Base-by-base conservation (phyloP, 2,888 invertebrate genomes). In the Cataglyphis altisquamis region DNA sequence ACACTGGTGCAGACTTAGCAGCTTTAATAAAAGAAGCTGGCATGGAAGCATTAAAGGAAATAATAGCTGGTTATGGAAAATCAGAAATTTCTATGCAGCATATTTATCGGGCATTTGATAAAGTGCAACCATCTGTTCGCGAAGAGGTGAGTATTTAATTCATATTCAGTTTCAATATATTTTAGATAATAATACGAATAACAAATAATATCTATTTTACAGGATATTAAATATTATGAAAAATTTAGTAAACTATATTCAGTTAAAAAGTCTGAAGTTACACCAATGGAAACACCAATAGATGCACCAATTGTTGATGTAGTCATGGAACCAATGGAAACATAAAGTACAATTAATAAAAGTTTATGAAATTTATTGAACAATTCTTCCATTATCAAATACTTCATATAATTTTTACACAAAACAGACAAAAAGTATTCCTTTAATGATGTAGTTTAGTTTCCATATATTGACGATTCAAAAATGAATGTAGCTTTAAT, bases 1-100 rank as follows among this genome's bases (percentile, higher is more conserved):
- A 97, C 93, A 98, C 98, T 0, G 99, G 99, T 25, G 99, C 99
- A 0, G 99, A 99, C 95, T 95, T 99, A 81, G 97, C 98, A 0
- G 98, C 98, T 0, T 95, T 99, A 73, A 97, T 99, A 0, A 96
- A 98, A 89, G 98, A 99, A 93, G 98, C 99, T 0, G 97, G 98
- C 0, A 96, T 98, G 57, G 96, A 97, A 88, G 97, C 98, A 0
- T 95, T 99, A 64, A 97, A 97, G 82, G 98, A 97, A 89, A 96
- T 97, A 83, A 97, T 98, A 90, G 94, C 96, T 3, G 95, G 95
- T 87, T 95, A 95, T 2, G 95, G 88, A 57, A 91, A 94, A 48
- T 88, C 93, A 0, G 95, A 96, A 74, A 95, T 96, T 0, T 95
- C 96, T n/a, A 95, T 97, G 84, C 95, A 96, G 84, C 98, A 99